Base-by-base conservation (phyloP, 2,797 vertebrate genomes). In the Clarias platycephalus region DNA sequence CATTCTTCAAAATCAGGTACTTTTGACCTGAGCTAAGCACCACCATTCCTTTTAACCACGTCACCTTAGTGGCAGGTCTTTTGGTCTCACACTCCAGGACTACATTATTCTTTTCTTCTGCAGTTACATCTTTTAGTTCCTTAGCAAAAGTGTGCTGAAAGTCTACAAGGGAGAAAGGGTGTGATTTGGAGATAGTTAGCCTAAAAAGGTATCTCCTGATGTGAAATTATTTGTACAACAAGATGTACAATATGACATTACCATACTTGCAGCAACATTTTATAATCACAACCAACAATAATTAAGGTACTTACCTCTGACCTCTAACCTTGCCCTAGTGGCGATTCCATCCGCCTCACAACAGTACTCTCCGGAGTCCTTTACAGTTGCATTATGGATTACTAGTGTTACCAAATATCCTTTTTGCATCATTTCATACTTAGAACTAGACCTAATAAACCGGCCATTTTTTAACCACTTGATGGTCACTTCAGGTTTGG, bases 401-500 rank as follows among this genome's bases (percentile, higher is more conserved):
- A 96, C 90, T 75, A 99, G 90, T 1, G 89, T 68, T 0, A 95
- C 95, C 84, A 88, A 83, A 0, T 93, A 86, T 53, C 95, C 96
- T 58, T 96, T 95, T 0, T 93, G 93, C 70, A 89, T 92, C 76
- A 98, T 87, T 44, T 96, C 93, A 0, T 97, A 97, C 85, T 97
- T 98, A 44, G 94, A 94, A 85, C 95, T 95, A 70, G 90, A 93
- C 76, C 94, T 92, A 84, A 99, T 94, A 0, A 92, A 88, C 84
- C 94, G 96, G 15, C 97, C 96, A 0, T 98, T 96, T 90, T 97
- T 98, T 84, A 95, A 91, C 98, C 98, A 99, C 63, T 93, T 96
- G 55, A 98, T 90, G 1, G 63, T 91, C 80, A 90, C 87, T 0
- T 96, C 95, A 0, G 94, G 92, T 90, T 94, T 96, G 0, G 97